Evolutionary conservation across 2,888 invertebrate species (phyloP), one percentile per base, ranked within the genome.

Genomic region (Polia nebulosa): DNA sequence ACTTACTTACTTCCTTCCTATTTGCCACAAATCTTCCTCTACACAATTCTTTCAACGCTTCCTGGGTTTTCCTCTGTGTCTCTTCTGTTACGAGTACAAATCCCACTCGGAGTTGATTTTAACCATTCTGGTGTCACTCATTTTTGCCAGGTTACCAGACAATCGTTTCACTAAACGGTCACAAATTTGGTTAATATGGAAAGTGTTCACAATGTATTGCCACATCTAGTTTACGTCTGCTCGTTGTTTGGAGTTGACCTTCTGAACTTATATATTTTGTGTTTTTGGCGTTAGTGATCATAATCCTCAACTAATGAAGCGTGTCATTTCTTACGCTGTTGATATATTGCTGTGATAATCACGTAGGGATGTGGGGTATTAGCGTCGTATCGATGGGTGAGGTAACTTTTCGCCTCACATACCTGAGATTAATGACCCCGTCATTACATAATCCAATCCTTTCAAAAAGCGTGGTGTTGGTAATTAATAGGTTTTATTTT

Each of bases 241-340:
- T 20, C 3, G 0, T 15, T 15, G 20, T 20, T 6, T 20, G 6
- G 1, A 59, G 0, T 1, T 0, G 2, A 11, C 17, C 63, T 68
- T 68, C 39, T 68, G 17, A 2, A 1, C 1, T 20, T 3, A 4
- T 13, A 1, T 61, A 36, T 56, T 56, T 29, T 39, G 8, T 8
- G 20, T n/a, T 68, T 57, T 76, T 65, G 70, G 73, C 76, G 71
- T 78, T 80, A 80, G 81, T 77, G 72, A 79, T 83, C 87, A 88
- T 86, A 88, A 87, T 86, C 85, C 82, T 49, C 34, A 64, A 81
- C 85, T 89, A 89, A 89, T 88, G 88, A 88, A 87, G 75, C 81
- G 73, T 80, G 82, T 83, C 80, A 79, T 85, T 84, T 83, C 84
- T 84, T 79, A 72, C 74, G 52, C 65, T 44, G 52, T 41, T 73